Conservation (phyloP, 2,888 invertebrate species). For the Agonopterix arenella region DNA sequence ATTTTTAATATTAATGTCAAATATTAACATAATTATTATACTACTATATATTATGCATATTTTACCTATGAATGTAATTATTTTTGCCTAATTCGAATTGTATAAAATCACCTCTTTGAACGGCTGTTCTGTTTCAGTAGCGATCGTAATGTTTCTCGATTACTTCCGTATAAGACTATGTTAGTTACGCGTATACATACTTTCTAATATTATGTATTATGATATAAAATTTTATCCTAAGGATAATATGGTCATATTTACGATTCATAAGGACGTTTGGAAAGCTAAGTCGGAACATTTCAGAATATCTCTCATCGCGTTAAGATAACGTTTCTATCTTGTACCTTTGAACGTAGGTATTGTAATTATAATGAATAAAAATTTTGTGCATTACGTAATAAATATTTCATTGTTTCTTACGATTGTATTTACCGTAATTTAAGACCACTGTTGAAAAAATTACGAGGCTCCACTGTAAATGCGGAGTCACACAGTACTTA, state of each 20-base stretch:
- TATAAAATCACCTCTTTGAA: conserved; percentile 73
- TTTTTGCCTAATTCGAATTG: conserved; percentile 76
- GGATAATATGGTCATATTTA: conserved; percentile 72
- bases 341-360: conserved; percentile 74
- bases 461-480: conserved; percentile 51
- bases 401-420: conserved; percentile 75
- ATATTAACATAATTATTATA: conserved; percentile 74
- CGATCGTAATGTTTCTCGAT: conserved; percentile 59
- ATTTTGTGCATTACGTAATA: conserved; percentile 75
- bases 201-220: conserved; percentile 73
- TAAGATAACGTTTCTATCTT: conserved; percentile 74
- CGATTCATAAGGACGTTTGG: conserved; percentile 67
- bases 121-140: conserved; percentile 70
- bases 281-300: conserved; percentile 69
- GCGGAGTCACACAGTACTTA: conserved; percentile 68
- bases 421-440: conserved; percentile 72
- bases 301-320: conserved; percentile 73
- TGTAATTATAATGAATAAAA: conserved; percentile 74
- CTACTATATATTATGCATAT: conserved; percentile 71
- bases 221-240: conserved; percentile 74
- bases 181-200: conserved; percentile 74
- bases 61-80: conserved; percentile 75
- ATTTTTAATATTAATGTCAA: conserved; percentile 77
- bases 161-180: conserved; percentile 73
- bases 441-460: conserved; percentile 68